A percentile compares a stretch with the other conserved stretches of the same genome.
Evolutionary conservation across 2,797 vertebrate genomes (phyloP).

Genomic region (Peromyscus melanophrys): DNA sequence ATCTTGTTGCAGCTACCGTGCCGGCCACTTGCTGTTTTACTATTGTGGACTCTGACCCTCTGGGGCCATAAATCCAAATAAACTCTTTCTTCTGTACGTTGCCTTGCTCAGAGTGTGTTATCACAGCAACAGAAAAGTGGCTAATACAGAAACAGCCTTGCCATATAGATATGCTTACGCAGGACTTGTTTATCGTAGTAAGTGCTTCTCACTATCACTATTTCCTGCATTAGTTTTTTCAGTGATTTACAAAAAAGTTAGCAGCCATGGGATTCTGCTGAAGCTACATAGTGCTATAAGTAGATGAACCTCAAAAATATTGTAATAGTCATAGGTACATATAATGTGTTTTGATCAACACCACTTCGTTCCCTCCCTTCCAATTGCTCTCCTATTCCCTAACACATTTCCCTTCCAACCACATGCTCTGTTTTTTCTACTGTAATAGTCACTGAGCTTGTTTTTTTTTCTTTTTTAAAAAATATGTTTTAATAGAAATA

Average conservation of each 20-base stretch:
- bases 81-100: neutral
- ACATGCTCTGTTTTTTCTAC: neutral
- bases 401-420: neutral
- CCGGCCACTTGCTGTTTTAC: no score
- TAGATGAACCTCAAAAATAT: neutral
- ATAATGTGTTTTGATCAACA: neutral
- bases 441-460: neutral
- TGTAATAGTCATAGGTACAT: neutral
- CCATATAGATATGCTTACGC: neutral
- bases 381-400: neutral
- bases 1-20: no score
- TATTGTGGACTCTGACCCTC: no score
- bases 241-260: slow-evolving; percentile 25
- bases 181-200: neutral
- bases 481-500: neutral
- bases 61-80: neutral
- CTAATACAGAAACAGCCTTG: neutral
- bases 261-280: neutral
- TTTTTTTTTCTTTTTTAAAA: neutral
- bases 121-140: neutral
- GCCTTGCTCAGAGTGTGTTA: neutral
- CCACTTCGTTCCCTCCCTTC: neutral
- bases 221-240: neutral
- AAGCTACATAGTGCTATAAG: neutral
- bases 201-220: neutral